Base-by-base conservation (phyloP, 2,888 invertebrate genomes). In the Tolmerus cingulatus region DNA sequence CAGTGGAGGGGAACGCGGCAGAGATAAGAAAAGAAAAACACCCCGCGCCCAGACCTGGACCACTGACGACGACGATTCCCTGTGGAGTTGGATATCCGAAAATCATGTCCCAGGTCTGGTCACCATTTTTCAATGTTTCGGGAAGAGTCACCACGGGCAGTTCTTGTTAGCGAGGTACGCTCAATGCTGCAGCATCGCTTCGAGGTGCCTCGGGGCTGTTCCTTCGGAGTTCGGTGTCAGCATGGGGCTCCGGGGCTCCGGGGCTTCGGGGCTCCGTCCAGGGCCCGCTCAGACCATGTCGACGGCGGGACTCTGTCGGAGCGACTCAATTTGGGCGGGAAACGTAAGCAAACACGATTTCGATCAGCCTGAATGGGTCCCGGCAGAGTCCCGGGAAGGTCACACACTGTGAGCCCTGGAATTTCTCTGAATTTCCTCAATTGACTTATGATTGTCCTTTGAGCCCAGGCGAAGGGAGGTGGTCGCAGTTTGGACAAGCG, bases 101-200 rank as follows among this genome's bases (percentile, higher is more conserved):
- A 87, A 87, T 78, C 87, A 85, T 87, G 85, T 85, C 55, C 43
- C 46, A 43, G 77, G 78, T 84, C 77, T 78, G 85, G 85, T 43
- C 43, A 87, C 85, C 77, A 87, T 87, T 87, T 87, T 82, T 87
- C 87, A 87, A 87, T 82, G 81, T 87, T 87, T 76, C 34, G 30
- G 55, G 34, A 87, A 74, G 79, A 87, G 82, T 81, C 85, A 85
- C 85, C 84, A 23, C 19, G 5, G 23, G 27, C 46, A 27, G 27
- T 46, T 46, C 27, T 66, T 66, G 66, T 27, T 46, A 46, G 9
- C 23, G 14, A 46, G 55, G 27, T 16, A 30, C 3, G 30, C 30
- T 30, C 30, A 2, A 82, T 82, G 19, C 34, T 40, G 40, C 40
- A 40, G 40, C 57, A 57, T 3, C 19, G 27, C 30, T 55, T 66